Evolutionary conservation across 2,797 vertebrate species (phyloP).

Genomic region (Micrastur ruficollis): DNA sequence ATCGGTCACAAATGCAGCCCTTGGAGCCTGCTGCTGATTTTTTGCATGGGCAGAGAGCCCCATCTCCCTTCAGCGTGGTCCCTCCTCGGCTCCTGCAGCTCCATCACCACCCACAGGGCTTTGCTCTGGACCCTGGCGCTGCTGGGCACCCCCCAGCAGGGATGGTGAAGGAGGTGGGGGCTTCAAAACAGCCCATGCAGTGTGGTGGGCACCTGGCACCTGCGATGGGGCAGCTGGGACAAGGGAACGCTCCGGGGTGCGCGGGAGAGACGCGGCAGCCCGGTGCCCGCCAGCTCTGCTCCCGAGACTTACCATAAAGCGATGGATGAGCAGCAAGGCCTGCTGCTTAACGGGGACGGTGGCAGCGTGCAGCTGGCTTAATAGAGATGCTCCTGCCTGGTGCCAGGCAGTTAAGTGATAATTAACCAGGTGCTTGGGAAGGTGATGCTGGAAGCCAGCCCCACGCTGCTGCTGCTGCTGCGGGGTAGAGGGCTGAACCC

Average conservation of each 20-base stretch:
- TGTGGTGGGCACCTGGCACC: fast-evolving
- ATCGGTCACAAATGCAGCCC: background rate
- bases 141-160: background rate
- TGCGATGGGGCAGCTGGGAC: background rate
- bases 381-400: background rate
- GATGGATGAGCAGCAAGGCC: background rate
- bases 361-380: background rate
- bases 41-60: background rate
- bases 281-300: background rate
- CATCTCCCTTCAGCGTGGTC: background rate
- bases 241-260: background rate
- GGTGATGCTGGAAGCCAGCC: background rate
- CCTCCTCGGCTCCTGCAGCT: background rate
- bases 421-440: background rate
- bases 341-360: background rate
- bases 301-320: background rate
- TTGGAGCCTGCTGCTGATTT: background rate
- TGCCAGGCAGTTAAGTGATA: background rate
- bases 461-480: fast-evolving
- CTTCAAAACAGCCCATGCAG: background rate
- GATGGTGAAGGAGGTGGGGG: background rate
- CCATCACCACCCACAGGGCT: background rate
- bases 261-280: background rate
- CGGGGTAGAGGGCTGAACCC: background rate
- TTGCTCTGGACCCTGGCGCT: background rate